Base-by-base conservation (phyloP, 1,140 invertebrate genomes). In the Probaryconus sp. region DNA sequence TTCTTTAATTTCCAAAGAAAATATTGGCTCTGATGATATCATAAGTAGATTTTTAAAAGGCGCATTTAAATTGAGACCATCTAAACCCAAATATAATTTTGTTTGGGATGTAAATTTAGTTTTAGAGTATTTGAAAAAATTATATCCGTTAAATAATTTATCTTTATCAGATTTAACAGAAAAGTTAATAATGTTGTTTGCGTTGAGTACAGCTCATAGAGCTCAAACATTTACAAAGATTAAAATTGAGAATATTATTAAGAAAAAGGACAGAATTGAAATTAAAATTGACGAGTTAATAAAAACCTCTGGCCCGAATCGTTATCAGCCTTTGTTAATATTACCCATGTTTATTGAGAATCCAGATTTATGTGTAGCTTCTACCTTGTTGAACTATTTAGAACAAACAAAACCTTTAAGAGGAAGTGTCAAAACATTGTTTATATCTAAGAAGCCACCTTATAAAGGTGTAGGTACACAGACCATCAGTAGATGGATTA, bases 401-500 rank as follows among this genome's bases (percentile, higher is more conserved):
- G 10, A 63, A 1, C 5, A n/a, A 30, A 63, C 43, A 6, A 13
- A 10, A 31, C 7, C 10, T 4, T 18, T 50, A 17, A 31, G 45
- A 43, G 11, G 17, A 11, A 5, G 42, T 13, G 9, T 26, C 0
- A 14, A 51, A 7, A 24, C 3, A 14, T 35, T 51, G 11, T 43
- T 64, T 51, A 13, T 64, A 5, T 9, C 47, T 16, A 31, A 17
- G 2, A 50, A 64, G 26, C 30, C 38, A 18, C 60, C 60, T 5
- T 33, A 11, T 43, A 64, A 42, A 51, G 7, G 33, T 2, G 47
- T 31, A 2, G 5, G 17, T 17, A 30, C 47, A 2, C 55, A 60
- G 9, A 60, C 55, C 10, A 24, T 60, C 7, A 45, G 30, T 40
- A 37, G 40, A 7, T 65, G 48, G 38, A 35, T 65, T 13, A 45